phyloP scores from a whole-genome alignment of 2,888 invertebrate genomes.

The Melipona beecheii region DNA sequence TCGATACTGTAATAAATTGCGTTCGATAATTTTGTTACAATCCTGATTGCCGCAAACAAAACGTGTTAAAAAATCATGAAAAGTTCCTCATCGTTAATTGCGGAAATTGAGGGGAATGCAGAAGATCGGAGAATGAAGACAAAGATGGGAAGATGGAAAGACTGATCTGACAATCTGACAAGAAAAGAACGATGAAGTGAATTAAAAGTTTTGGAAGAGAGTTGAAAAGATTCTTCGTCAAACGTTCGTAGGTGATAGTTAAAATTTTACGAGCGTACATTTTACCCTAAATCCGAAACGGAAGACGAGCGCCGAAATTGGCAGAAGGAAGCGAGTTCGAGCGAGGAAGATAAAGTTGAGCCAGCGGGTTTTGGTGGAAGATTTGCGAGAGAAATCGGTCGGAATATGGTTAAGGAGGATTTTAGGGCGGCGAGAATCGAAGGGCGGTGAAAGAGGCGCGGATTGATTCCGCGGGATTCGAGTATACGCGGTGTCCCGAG shows the following conservation, averaged over 20 bases:
- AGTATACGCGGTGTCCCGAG: neutral
- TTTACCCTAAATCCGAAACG: no score
- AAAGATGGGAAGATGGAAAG: no score
- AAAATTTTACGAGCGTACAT: neutral
- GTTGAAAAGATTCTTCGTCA: no score
- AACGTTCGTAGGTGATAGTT: neutral
- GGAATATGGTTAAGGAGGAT: slow-evolving; percentile 12
- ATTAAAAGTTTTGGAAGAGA: neutral
- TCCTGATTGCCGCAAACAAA: no score
- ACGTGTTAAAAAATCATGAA: neutral
- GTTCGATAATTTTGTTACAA: no score
- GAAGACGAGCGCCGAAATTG: neutral
- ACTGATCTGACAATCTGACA: no score
- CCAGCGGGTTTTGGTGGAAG: neutral
- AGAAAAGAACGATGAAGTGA: no score
- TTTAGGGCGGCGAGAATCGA: neutral
- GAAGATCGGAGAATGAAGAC: neutral
- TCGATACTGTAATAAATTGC: no score
- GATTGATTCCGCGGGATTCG: neutral
- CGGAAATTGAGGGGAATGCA: no score
- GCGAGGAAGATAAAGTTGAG: neutral
- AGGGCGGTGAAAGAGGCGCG: neutral
- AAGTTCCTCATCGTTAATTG: no score
- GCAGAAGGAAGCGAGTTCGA: neutral
- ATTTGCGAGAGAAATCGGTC: slow-evolving; percentile 4